These are phyloP conservation scores for Ganaspis sp. DNA, from an alignment of 1,140 invertebrate genomes.

Conservation along the genomic window DNA sequence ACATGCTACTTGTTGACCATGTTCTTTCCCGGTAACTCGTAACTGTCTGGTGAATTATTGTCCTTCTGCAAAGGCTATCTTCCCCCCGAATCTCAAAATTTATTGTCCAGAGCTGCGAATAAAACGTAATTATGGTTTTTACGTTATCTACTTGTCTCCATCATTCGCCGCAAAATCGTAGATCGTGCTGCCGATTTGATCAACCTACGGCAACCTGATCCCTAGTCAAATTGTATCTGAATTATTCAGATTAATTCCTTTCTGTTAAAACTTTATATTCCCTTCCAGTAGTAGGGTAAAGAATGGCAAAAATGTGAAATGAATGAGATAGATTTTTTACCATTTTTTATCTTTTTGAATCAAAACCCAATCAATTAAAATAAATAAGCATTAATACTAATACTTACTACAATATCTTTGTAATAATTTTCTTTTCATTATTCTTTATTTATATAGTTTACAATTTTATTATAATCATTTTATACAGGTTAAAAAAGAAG, in stretches of 20 bases:
- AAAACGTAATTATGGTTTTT: slow-evolving; percentile 71
- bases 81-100: slow-evolving; percentile 65
- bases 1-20: slow-evolving; percentile 68
- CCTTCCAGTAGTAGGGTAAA: no score
- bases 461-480: no score
- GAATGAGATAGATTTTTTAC: no score
- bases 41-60: slow-evolving; percentile 64
- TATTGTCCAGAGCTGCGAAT: slow-evolving; percentile 67
- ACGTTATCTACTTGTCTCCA: slow-evolving; percentile 49
- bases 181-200: slow-evolving; percentile 18
- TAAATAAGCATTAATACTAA: no score
- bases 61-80: slow-evolving; percentile 60
- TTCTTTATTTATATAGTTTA: no score
- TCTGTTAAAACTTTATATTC: no score
- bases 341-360: no score
- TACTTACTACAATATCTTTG: no score
- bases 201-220: slow-evolving; percentile 7
- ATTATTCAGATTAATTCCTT: not conserved
- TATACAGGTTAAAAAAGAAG: no score
- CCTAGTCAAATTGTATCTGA: not conserved
- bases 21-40: slow-evolving; percentile 56
- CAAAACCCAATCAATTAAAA: no score
- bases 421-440: no score
- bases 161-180: slow-evolving; percentile 23
- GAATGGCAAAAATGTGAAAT: no score